phyloP scores from a whole-genome alignment of 2,113 vertebrate genomes.

The Riparia riparia region DNA sequence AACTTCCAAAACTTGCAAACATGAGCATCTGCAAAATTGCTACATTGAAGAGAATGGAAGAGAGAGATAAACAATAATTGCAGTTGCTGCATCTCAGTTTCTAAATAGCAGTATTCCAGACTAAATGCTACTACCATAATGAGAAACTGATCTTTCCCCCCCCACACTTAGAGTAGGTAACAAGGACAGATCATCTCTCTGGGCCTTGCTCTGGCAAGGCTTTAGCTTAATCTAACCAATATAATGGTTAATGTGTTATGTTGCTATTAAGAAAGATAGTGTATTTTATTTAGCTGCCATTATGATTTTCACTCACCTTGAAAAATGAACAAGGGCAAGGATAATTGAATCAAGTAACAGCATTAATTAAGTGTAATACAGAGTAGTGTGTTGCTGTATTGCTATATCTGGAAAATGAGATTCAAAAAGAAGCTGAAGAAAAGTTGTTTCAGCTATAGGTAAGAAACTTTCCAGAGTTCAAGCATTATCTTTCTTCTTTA shows the following conservation, averaged over 20 bases:
- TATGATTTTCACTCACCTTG: not conserved
- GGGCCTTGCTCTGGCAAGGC: not conserved
- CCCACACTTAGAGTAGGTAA: accelerated
- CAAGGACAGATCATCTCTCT: not conserved
- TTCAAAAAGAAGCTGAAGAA: not conserved
- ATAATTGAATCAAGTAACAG: not conserved
- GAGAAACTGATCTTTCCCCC: not conserved
- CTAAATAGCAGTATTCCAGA: not conserved
- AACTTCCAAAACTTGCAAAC: not conserved
- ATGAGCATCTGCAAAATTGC: not conserved
- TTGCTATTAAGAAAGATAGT: not conserved
- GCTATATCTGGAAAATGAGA: not conserved
- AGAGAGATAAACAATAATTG: not conserved
- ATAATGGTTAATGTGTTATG: not conserved
- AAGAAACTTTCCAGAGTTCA: not conserved
- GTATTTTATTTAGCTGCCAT: not conserved
- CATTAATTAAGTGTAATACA: not conserved
- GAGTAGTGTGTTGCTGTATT: not conserved
- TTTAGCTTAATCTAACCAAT: not conserved
- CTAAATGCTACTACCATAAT: not conserved
- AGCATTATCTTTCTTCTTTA: not conserved
- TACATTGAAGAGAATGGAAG: not conserved
- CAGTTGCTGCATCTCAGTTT: not conserved
- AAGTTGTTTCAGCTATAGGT: not conserved
- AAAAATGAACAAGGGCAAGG: not conserved